Evolutionary conservation across 2,113 vertebrate species (phyloP), one percentile per base, ranked within the genome.

Genomic region (Carlito syrichta): DNA sequence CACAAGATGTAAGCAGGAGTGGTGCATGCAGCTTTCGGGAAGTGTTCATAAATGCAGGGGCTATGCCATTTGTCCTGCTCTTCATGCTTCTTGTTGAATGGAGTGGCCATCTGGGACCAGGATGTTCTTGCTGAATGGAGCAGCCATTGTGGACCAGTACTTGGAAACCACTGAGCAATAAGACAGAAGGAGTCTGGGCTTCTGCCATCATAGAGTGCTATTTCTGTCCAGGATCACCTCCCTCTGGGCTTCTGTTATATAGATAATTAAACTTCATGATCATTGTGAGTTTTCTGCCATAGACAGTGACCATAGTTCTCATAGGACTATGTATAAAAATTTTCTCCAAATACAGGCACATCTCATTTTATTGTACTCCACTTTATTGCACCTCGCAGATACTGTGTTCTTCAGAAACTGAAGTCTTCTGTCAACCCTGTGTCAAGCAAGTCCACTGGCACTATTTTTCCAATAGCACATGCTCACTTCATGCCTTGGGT

Each of bases 381-480:
- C 48, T 76, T 76, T 76, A 32, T 76, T 76, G 73, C 19, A 8
- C 5, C 48, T 76, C 11, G 6, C 6, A 48, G 13, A 32, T 19
- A 25, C 0, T 71, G 10, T 19, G 27, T 73, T 14, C 48, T 76
- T 76, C 10, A 48, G 35, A 48, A 48, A 76, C 30, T 76, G 27
- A 76, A 48, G 8, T 25, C 32, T 32, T 76, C 27, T 76, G 73
- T 7, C 73, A 32, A 32, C 27, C 3, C 43, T 19, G 14, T 45
- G 1, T 32, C 1, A 0, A 48, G 8, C 2, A 48, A 35, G 27
- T 76, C 73, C 32, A 19, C 48, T 8, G 0, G 73, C 32, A 8
- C 27, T 43, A 48, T 76, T 76, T 74, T 45, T 48, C 45, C 14
- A 32, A 76, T 4, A 48, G 73, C 27, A 10, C 2, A 7, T 48